These are phyloP conservation scores for Amblyjoppa proteus DNA, from an alignment of 2,888 invertebrate genomes.

Conservation along the genomic window DNA sequence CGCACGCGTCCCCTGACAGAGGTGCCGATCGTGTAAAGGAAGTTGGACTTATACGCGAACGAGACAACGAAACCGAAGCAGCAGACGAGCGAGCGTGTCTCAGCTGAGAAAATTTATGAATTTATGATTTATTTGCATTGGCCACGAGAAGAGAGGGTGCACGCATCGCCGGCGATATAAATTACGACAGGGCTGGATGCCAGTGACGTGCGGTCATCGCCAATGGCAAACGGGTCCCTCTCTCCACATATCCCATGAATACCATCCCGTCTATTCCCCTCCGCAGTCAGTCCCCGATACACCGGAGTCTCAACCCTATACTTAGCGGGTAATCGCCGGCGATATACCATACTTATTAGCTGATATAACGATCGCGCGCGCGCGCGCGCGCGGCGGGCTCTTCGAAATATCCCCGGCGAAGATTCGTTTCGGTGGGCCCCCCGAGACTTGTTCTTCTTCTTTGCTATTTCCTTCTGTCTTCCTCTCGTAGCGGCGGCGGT, in stretches of 20 bases:
- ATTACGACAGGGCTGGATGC: constrained; percentile 79
- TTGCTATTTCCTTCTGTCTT: constrained; percentile 22
- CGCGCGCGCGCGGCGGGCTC: constrained; percentile 68
- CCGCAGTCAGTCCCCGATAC: constrained; percentile 48
- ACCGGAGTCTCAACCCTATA: constrained; percentile 77
- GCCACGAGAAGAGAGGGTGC: constrained; percentile 42
- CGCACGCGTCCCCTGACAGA: background rate
- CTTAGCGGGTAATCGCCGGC: constrained; percentile 83
- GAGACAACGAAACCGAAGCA: background rate
- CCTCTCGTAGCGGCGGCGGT: background rate
- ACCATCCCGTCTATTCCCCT: constrained; percentile 23
- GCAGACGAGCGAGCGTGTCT: constrained; percentile 5
- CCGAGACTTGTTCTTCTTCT: constrained; percentile 17
- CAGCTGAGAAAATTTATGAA: constrained; percentile 74
- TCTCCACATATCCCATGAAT: constrained; percentile 46
- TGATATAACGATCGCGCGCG: constrained; percentile 79
- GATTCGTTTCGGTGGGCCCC: constrained; percentile 40
- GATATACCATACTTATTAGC: constrained; percentile 83
- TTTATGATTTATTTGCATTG: constrained; percentile 81
- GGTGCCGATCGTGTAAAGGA: background rate
- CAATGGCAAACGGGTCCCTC: constrained; percentile 75
- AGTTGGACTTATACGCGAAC: background rate
- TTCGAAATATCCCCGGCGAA: constrained; percentile 59
- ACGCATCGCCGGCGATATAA: constrained; percentile 76
- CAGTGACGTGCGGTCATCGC: constrained; percentile 82